phyloP scores from a whole-genome alignment of 2,113 vertebrate genomes.

The Anoplopoma fimbria region DNA sequence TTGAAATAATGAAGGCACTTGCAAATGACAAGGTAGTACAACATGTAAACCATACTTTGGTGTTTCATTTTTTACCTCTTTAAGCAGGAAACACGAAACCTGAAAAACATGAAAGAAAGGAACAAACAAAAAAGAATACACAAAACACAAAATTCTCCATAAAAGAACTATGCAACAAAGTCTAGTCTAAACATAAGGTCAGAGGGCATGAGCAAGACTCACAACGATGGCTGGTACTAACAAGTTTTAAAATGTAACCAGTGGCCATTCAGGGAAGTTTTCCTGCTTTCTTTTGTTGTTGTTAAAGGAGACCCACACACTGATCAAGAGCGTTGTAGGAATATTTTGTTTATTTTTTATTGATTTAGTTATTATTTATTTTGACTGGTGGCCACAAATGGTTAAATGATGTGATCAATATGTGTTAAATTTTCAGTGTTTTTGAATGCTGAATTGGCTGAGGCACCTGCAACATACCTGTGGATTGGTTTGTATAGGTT shows the following conservation, averaged over 20 bases:
- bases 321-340: background rate
- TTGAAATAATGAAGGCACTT: too few relatives aligned
- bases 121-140: too few relatives aligned
- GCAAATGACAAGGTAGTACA: too few relatives aligned
- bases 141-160: too few relatives aligned
- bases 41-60: too few relatives aligned
- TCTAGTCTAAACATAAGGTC: too few relatives aligned
- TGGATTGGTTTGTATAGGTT: conserved; percentile 92
- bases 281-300: background rate
- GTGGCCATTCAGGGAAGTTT: background rate
- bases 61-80: too few relatives aligned
- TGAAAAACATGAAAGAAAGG: too few relatives aligned
- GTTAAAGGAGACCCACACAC: background rate
- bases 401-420: background rate
- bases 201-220: background rate
- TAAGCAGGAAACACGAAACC: too few relatives aligned
- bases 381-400: background rate
- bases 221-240: too few relatives aligned
- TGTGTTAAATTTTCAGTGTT: conserved; percentile 66
- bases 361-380: background rate
- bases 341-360: background rate
- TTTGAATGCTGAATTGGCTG: conserved; percentile 81
- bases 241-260: background rate
- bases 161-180: background rate
- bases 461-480: conserved; percentile 68